Percentiles rank a stretch among this genome's conserved stretches.
These are phyloP conservation scores for Holacanthella duospinosa DNA, from an alignment of 2,888 invertebrate genomes.

Conservation along the genomic window DNA sequence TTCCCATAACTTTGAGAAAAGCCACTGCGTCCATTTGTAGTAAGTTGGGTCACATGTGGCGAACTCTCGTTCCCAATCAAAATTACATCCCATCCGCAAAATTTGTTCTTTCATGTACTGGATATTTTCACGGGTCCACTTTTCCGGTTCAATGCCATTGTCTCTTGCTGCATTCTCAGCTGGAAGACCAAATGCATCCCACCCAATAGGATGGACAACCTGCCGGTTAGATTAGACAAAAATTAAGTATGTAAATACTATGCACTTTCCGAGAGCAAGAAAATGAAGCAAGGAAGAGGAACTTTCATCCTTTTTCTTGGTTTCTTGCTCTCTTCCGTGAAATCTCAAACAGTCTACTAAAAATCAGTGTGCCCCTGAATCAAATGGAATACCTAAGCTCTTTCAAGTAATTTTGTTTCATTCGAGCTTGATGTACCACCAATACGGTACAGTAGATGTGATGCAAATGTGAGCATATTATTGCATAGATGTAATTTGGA, in stretches of 20 bases:
- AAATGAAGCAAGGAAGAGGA: not conserved
- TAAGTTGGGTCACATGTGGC: constrained; percentile 78
- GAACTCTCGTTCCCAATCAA: constrained; percentile 88
- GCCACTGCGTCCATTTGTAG: constrained; percentile 91
- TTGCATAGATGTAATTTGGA: no score
- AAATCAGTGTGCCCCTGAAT: not conserved
- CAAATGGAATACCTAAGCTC: no score
- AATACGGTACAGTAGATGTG: no score
- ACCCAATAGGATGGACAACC: constrained; percentile 92
- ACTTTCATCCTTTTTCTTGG: constrained; percentile 4
- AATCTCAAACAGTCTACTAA: not conserved
- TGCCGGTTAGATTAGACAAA: no score
- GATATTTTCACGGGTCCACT: constrained; percentile 86
- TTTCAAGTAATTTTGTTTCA: no score
- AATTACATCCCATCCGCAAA: constrained; percentile 61
- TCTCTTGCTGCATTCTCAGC: constrained; percentile 98
- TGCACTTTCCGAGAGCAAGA: not conserved
- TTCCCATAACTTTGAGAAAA: constrained; percentile 80
- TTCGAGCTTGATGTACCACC: no score
- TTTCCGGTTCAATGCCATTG: constrained; percentile 60
- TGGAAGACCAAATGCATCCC: constrained; percentile 98
- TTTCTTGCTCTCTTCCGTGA: not conserved
- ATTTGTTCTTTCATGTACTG: constrained; percentile 71
- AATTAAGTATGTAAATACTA: constrained; percentile 7
- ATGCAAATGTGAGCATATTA: no score